Evolutionary conservation across 92 coral and sea anemone species (phyloP).

Genomic region (Epizoanthus scotinus): DNA sequence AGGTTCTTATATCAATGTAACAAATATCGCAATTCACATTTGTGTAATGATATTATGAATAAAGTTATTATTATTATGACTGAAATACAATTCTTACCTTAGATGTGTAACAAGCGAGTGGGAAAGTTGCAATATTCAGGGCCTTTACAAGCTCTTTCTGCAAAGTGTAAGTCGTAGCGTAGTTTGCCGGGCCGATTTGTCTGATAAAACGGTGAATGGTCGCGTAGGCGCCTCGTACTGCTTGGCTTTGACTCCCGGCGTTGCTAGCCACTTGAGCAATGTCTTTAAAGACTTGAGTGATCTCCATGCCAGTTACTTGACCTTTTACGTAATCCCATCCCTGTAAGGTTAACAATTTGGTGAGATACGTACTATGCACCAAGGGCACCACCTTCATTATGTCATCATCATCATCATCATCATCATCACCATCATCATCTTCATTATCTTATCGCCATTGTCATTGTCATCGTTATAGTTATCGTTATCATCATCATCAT

Average conservation of each 20-base stretch:
- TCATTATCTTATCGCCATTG: not conserved
- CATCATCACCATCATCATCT: not conserved
- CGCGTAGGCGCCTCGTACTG: not conserved
- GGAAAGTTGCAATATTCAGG: not conserved
- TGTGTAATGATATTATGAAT: no score
- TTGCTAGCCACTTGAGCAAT: constrained; percentile 3
- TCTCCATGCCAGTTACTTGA: constrained; percentile 10
- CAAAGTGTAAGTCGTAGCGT: not conserved
- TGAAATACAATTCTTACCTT: not conserved
- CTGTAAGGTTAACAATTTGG: not conserved
- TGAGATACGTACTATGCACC: no score
- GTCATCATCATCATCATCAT: no score
- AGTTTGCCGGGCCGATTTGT: constrained; percentile 11
- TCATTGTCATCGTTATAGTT: not conserved
- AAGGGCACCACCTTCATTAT: no score
- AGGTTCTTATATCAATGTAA: no score
- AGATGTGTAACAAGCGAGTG: constrained; percentile 9
- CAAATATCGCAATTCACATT: no score
- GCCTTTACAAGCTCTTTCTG: constrained; percentile 13
- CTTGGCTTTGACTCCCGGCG: not conserved
- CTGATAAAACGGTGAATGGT: constrained; percentile 11
- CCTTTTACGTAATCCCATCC: constrained; percentile 11
- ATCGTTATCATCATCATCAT: constrained; percentile 5
- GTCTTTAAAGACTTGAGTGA: constrained; percentile 21
- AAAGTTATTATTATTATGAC: no score